A percentile compares a stretch with the other conserved stretches of the same genome.
These are phyloP conservation scores for Dallia pectoralis DNA, from an alignment of 2,797 vertebrate genomes.

Conservation along the genomic window DNA sequence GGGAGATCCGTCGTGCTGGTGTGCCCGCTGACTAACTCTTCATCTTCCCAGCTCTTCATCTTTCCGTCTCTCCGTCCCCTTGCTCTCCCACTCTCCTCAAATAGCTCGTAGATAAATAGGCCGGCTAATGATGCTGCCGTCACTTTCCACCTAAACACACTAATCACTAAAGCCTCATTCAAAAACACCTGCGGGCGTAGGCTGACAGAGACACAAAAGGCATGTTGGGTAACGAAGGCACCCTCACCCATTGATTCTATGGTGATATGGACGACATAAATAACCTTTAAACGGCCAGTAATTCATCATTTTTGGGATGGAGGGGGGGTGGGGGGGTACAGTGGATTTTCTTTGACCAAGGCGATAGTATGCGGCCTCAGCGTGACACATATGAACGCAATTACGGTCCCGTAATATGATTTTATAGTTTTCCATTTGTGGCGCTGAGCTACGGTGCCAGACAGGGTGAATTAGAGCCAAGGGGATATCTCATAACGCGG, in stretches of 20 bases:
- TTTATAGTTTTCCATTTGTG: neutral
- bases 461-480: neutral
- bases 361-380: neutral
- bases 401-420: neutral
- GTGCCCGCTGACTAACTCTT: neutral
- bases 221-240: constrained; percentile 37
- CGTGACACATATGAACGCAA: neutral
- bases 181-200: constrained; percentile 56
- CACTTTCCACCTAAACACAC: constrained; percentile 39
- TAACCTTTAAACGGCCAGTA: constrained; percentile 37
- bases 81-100: constrained; percentile 24
- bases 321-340: neutral
- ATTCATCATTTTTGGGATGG: constrained; percentile 34
- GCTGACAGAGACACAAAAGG: constrained; percentile 19
- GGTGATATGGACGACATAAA: constrained; percentile 45
- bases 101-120: constrained; percentile 47
- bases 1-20: no score
- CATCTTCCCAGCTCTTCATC: neutral
- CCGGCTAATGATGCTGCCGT: constrained; percentile 50
- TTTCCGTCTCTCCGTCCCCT: neutral
- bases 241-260: constrained; percentile 43
- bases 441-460: neutral
- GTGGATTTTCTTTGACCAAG: neutral
- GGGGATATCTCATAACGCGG: neutral
- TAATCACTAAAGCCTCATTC: constrained; percentile 53